A percentile compares a stretch with the other conserved stretches of the same genome.
Conservation (phyloP, 2,797 vertebrate species). For the Phalanger gymnotis region DNA sequence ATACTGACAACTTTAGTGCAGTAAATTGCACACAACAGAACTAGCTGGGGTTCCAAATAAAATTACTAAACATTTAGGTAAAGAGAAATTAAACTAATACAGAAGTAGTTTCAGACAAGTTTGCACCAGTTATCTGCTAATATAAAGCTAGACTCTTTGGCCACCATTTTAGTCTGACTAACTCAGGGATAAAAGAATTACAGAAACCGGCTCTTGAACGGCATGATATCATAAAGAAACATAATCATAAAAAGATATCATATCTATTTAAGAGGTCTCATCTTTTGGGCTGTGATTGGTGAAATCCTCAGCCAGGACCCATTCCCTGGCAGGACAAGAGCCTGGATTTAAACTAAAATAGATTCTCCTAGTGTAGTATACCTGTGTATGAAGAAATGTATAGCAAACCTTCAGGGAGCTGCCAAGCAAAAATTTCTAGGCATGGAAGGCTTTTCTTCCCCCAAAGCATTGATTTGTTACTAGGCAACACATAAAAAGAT, state of each 20-base stretch:
- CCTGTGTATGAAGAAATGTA: background rate
- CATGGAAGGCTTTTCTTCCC: background rate
- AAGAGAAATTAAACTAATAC: conserved; percentile 21
- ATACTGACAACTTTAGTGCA: background rate
- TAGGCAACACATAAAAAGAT: conserved; percentile 62
- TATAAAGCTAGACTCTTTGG: background rate
- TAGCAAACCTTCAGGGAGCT: background rate
- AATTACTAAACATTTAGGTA: background rate
- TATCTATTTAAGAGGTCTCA: background rate
- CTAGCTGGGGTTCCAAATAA: background rate
- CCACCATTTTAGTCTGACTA: background rate
- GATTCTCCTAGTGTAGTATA: background rate
- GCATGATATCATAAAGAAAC: background rate
- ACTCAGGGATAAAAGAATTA: background rate
- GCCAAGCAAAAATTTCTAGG: conserved; percentile 5
- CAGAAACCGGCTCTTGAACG: background rate
- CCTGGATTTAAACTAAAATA: background rate
- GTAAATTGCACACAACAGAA: background rate
- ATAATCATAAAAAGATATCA: too few relatives aligned
- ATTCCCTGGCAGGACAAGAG: background rate
- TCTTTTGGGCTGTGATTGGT: background rate
- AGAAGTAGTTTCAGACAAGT: background rate
- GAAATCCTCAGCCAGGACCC: background rate
- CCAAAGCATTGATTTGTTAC: conserved; percentile 47
- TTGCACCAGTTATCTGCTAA: background rate